phyloP scores from a whole-genome alignment of 2,888 invertebrate species.

The Heteropelma amictum region DNA sequence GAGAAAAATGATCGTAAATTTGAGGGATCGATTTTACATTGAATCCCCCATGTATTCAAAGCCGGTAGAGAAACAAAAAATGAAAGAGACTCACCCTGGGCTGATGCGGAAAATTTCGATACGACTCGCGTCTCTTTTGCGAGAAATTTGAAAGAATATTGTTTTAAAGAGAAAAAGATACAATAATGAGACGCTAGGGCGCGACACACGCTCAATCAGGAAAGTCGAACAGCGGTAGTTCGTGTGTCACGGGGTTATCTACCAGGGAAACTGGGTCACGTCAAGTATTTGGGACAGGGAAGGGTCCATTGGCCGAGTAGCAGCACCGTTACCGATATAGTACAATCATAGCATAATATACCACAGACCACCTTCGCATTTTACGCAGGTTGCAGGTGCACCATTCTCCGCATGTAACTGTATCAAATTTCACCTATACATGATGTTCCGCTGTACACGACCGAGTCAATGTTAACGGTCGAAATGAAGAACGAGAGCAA shows the following conservation, averaged over 20 bases:
- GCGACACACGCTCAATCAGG: slow-evolving; percentile 59
- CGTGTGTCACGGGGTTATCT: slow-evolving; percentile 74
- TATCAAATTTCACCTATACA: slow-evolving; percentile 2
- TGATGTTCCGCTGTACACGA: slow-evolving; percentile 25
- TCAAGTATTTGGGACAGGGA: slow-evolving; percentile 69
- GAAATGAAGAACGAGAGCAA: too few species aligned
- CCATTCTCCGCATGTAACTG: slow-evolving; percentile 5
- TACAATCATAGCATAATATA: too few species aligned
- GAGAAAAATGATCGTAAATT: too few species aligned
- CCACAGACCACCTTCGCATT: slow-evolving; percentile 13
- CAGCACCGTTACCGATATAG: slow-evolving; percentile 33
- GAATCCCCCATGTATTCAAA: too few species aligned
- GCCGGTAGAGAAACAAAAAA: too few species aligned
- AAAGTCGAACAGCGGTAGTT: slow-evolving; percentile 59
- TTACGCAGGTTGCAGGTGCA: slow-evolving; percentile 46
- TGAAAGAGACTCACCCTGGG: background rate
- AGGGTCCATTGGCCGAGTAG: slow-evolving; percentile 64
- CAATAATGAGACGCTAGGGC: slow-evolving; percentile 36
- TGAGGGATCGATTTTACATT: too few species aligned
- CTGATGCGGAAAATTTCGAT: background rate
- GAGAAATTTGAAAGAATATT: too few species aligned
- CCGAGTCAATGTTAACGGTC: slow-evolving; percentile 48
- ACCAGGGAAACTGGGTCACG: slow-evolving; percentile 72
- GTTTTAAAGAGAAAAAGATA: background rate
- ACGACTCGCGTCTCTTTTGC: too few species aligned